phyloP scores from a whole-genome alignment of 2,797 vertebrate species.

The Sarcoramphus papa region DNA sequence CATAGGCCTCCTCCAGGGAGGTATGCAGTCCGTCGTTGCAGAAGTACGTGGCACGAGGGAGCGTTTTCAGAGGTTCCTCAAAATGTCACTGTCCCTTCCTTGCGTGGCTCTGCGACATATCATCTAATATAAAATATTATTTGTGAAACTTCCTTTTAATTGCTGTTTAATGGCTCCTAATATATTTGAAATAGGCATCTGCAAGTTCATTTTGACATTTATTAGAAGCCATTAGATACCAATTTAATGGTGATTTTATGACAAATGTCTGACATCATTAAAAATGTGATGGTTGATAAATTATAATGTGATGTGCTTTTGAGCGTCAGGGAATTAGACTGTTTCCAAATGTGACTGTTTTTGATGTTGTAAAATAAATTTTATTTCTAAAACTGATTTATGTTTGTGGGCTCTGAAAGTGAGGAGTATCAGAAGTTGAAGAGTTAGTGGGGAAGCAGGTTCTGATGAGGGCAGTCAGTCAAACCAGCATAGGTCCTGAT shows the following conservation, averaged over 20 bases:
- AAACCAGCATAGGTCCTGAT: background rate
- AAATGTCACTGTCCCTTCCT: slow-evolving; percentile 8
- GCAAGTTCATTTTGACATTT: slow-evolving; percentile 61
- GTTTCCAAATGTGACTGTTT: slow-evolving; percentile 30
- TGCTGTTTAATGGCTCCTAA: slow-evolving; percentile 53
- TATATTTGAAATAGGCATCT: slow-evolving; percentile 55
- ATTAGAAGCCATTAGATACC: slow-evolving; percentile 53
- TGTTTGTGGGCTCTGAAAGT: background rate
- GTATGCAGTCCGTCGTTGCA: background rate
- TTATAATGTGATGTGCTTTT: slow-evolving; percentile 32
- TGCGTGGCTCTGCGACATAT: background rate
- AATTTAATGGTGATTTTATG: slow-evolving; percentile 48
- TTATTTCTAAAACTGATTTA: slow-evolving; percentile 8
- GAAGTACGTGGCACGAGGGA: background rate
- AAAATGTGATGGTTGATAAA: slow-evolving; percentile 41
- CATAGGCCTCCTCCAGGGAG: background rate
- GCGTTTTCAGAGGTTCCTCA: background rate
- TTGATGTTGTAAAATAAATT: slow-evolving; percentile 37
- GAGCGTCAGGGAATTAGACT: slow-evolving; percentile 14
- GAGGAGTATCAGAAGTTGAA: background rate
- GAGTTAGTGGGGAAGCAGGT: background rate
- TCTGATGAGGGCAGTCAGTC: background rate
- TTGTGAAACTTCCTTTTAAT: slow-evolving; percentile 61
- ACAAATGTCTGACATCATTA: slow-evolving; percentile 44
- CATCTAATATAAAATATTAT: slow-evolving; percentile 41